Base-by-base conservation (phyloP, 2,888 invertebrate genomes). In the Drosophila greeni region DNA sequence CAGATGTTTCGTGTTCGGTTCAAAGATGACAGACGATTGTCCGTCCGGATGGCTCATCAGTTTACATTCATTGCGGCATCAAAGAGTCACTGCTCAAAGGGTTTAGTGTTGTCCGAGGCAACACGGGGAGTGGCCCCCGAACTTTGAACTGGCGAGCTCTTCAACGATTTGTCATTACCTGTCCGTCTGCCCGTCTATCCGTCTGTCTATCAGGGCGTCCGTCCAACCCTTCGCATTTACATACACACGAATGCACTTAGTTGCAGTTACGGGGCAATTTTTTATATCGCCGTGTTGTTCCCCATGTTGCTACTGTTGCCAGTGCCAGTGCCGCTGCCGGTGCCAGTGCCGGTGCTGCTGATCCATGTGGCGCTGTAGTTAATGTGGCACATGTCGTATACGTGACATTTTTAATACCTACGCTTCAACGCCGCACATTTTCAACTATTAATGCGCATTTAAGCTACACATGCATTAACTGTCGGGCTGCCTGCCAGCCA, bases 401-500 rank as follows among this genome's bases (percentile, higher is more conserved):
- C 81, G 82, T 82, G 82, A 82, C 81, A 81, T 82, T 80, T 81
- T 81, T 82, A 82, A 80, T 82, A 75, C 80, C 73, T 77, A 71
- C 74, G 80, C 77, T 81, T 82, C 78, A 80, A 81, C 76, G 76
- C 82, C 82, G 81, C 81, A 81, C 80, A 81, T 82, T 81, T 82
- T 77, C 77, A 81, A 81, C 77, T 80, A 80, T 82, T 81, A 81
- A 80, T 81, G 81, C 74, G 69, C 78, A 80, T 78, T 81, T 82
- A 82, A 81, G 81, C 81, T 80, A 80, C 82, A 76, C 72, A 77
- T 76, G 73, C 81, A 74, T 76, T 76, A 77, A 81, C 77, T 74
- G 72, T 74, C 75, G 65, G 65, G 54, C 40, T 58, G 60, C 61
- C 55, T 24, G 43, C 29, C 39, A 39, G 42, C 45, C 52, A 24